Evolutionary conservation across 2,888 invertebrate genomes (phyloP).

Genomic region (Diaprepes abbreviatus): DNA sequence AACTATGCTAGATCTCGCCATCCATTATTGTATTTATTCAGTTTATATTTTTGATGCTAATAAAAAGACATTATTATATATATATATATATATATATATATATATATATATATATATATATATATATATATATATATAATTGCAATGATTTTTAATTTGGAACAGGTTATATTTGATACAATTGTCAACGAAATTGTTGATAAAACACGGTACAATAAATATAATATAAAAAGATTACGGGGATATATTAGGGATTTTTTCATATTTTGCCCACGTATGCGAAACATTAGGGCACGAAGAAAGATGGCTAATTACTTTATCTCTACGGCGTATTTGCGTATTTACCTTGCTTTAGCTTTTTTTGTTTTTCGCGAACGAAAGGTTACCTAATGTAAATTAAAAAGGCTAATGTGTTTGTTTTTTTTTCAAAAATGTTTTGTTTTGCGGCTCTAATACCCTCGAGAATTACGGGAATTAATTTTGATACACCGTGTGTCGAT

Average conservation of each 20-base stretch:
- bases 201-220: constrained; percentile 20
- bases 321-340: constrained; percentile 44
- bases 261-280: constrained; percentile 50
- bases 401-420: constrained; percentile 39
- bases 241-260: constrained; percentile 47
- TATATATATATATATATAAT: no score
- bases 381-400: constrained; percentile 42
- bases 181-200: no score
- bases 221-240: constrained; percentile 44
- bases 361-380: constrained; percentile 32
- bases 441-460: constrained; percentile 8
- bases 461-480: constrained; percentile 8
- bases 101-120: no score
- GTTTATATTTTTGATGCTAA: no score
- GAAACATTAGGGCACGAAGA: constrained; percentile 49
- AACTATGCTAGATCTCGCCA: no score
- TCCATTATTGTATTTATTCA: no score
- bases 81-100: no score
- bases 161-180: no score
- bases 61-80: no score
- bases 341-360: constrained; percentile 30
- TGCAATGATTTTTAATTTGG: no score
- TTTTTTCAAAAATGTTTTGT: constrained; percentile 11
- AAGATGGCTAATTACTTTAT: constrained; percentile 51
- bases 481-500: background rate